Conservation (phyloP, 2,113 vertebrate genomes). For the Tachysurus fulvidraco region DNA sequence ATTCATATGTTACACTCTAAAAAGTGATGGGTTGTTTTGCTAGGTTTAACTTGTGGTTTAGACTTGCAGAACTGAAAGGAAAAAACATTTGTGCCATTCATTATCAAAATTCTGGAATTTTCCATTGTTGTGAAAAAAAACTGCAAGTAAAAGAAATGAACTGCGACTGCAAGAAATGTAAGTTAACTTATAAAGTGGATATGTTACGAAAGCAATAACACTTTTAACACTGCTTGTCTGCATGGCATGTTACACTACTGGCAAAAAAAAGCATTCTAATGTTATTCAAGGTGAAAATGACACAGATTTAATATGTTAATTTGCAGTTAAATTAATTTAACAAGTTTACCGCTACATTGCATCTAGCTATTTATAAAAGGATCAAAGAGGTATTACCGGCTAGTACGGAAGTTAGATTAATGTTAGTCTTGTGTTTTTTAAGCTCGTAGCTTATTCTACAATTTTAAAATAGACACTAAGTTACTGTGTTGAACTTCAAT, state of each 20-base stretch:
- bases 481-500: no score
- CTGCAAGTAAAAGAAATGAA: neutral
- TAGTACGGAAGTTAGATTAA: no score
- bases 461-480: no score
- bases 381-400: no score
- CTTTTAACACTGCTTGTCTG: neutral
- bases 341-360: neutral
- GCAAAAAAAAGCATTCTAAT: neutral
- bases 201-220: neutral
- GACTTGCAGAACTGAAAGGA: neutral
- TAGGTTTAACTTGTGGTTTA: neutral
- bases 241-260: neutral
- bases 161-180: neutral
- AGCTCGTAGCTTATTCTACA: no score
- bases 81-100: neutral
- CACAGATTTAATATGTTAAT: no score
- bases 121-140: neutral
- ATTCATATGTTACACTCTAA: neutral
- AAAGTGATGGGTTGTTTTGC: neutral
- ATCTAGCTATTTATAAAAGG: no score
- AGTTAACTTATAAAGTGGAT: neutral
- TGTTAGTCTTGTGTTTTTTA: no score
- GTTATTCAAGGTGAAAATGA: neutral
- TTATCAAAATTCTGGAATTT: neutral
- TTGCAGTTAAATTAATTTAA: neutral